phyloP scores from a whole-genome alignment of 1,140 invertebrate species.

The Monochamus saltuarius region DNA sequence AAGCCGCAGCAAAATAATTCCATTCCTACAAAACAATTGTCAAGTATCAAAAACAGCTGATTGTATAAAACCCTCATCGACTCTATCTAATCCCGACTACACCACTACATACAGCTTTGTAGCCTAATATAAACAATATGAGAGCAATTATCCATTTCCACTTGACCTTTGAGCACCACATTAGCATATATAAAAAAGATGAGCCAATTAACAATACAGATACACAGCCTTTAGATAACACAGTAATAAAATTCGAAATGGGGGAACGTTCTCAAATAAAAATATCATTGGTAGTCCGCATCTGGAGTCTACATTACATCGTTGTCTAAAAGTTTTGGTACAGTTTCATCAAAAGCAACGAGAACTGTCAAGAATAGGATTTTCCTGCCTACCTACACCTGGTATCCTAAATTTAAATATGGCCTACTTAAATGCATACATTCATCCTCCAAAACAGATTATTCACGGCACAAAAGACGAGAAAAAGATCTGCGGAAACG shows the following conservation, averaged over 20 bases:
- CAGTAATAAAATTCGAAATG: too few species aligned
- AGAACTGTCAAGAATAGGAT: slow-evolving; percentile 18
- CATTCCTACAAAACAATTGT: too few species aligned
- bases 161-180: neutral
- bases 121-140: neutral
- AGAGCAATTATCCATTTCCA: neutral
- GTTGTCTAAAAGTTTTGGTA: slow-evolving; percentile 3
- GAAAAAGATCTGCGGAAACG: neutral
- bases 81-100: too few species aligned
- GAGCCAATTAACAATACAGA: too few species aligned
- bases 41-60: too few species aligned
- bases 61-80: too few species aligned
- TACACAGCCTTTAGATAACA: too few species aligned
- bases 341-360: slow-evolving; percentile 23
- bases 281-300: too few species aligned
- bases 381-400: slow-evolving; percentile 29
- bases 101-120: neutral
- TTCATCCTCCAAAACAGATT: neutral
- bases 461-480: neutral
- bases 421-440: slow-evolving; percentile 33
- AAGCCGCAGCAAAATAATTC: too few species aligned
- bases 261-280: too few species aligned
- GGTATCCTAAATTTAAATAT: slow-evolving; percentile 42
- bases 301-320: slow-evolving; percentile 13
- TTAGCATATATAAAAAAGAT: too few species aligned